These are phyloP conservation scores for Hippocampus abdominalis DNA, from an alignment of 2,113 vertebrate species.

Conservation along the genomic window DNA sequence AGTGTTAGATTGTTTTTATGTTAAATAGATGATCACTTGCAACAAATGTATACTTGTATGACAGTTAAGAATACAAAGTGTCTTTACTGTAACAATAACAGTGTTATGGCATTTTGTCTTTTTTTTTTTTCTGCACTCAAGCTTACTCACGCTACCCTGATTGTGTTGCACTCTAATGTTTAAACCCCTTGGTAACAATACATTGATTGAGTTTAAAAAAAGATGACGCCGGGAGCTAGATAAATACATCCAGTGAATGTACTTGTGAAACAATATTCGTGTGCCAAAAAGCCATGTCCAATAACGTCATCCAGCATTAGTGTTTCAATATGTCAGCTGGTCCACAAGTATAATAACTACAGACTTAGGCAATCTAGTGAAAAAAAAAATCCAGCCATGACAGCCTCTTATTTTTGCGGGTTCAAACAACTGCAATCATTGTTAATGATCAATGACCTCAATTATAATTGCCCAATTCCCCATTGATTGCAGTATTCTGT, in stretches of 20 bases:
- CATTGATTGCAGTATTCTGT: background rate
- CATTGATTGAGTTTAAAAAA: background rate
- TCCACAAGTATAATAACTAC: background rate
- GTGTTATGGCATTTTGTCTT: no score
- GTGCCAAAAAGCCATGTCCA: background rate
- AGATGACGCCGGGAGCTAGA: background rate
- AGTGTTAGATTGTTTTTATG: no score
- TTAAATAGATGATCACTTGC: no score
- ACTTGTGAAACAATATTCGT: background rate
- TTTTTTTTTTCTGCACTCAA: no score
- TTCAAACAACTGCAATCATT: conserved; percentile 5
- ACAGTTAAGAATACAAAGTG: no score
- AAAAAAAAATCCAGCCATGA: background rate
- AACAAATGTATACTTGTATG: no score
- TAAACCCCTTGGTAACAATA: background rate
- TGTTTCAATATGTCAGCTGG: background rate
- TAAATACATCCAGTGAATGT: background rate
- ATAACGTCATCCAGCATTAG: background rate
- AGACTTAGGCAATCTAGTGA: background rate
- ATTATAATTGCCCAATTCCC: background rate
- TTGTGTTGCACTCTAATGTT: background rate
- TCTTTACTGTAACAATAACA: no score
- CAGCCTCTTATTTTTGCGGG: background rate
- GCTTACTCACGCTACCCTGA: no score
- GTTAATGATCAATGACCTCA: conserved; percentile 5